These are phyloP conservation scores for Propithecus deckenii DNA, from an alignment of 2,797 vertebrate species.

Conservation along the genomic window DNA sequence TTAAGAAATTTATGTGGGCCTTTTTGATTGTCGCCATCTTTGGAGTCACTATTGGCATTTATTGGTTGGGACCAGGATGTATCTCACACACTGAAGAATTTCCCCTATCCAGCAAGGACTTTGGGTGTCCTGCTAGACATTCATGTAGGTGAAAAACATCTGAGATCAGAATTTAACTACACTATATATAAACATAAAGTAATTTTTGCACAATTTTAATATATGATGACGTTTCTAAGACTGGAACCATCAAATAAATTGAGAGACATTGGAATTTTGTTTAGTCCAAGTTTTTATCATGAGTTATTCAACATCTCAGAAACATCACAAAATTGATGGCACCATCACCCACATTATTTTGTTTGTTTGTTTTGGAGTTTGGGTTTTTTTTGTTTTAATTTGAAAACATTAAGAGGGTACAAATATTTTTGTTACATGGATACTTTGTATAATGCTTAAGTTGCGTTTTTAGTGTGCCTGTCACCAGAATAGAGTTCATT, in stretches of 20 bases:
- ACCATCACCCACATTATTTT: not conserved
- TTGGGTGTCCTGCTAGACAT: not conserved
- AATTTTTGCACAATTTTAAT: not conserved
- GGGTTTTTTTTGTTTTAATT: not conserved
- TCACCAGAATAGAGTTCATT: no score
- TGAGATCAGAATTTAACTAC: conserved; percentile 22
- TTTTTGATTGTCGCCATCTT: not conserved
- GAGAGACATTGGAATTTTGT: not conserved
- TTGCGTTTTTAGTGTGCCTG: no score
- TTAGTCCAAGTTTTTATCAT: not conserved
- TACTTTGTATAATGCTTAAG: not conserved
- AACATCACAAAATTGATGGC: not conserved
- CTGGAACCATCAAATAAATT: not conserved
- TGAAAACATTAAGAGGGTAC: not conserved
- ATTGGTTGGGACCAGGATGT: not conserved
- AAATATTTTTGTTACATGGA: not conserved
- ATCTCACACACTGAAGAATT: not conserved
- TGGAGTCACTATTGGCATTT: not conserved
- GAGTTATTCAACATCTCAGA: conserved; percentile 16
- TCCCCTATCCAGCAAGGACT: not conserved
- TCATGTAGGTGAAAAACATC: not conserved
- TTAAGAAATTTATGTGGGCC: not conserved
- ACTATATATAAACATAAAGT: conserved; percentile 19
- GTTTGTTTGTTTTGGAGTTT: not conserved
- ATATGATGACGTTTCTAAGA: not conserved